Conservation (phyloP, 2,797 vertebrate genomes). For the Helarctos malayanus region DNA sequence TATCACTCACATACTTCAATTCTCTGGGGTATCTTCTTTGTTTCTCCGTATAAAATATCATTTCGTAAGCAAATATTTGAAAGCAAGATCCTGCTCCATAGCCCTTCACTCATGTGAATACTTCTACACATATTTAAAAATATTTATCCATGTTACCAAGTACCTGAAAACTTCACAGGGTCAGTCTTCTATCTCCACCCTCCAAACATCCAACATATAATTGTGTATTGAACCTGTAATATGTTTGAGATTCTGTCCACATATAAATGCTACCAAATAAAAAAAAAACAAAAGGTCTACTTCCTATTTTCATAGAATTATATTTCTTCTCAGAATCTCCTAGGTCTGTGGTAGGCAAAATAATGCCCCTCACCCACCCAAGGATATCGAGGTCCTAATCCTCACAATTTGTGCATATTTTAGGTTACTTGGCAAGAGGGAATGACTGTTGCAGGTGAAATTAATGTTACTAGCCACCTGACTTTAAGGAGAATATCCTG, state of each 20-base stretch:
- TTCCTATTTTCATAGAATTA: neutral
- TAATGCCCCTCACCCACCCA: neutral
- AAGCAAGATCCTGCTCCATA: neutral
- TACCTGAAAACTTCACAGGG: neutral
- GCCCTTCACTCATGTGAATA: neutral
- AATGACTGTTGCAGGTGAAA: neutral
- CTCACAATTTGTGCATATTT: neutral
- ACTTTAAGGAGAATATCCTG: neutral
- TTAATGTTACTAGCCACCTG: neutral
- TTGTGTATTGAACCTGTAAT: neutral
- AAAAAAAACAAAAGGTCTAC: neutral
- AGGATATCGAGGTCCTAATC: neutral
- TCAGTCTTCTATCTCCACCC: neutral
- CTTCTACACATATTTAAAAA: neutral
- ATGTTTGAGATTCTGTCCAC: neutral
- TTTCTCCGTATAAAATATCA: neutral
- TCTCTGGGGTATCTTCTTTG: neutral
- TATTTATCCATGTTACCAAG: neutral
- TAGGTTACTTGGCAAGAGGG: neutral
- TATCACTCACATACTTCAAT: neutral
- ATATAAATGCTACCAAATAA: neutral
- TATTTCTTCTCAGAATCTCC: conserved; percentile 8
- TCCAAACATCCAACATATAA: neutral
- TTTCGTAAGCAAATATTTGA: neutral
- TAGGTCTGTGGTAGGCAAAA: neutral